These are phyloP conservation scores for Sphenopsis melanotis DNA, from an alignment of 2,797 vertebrate genomes.

Conservation along the genomic window DNA sequence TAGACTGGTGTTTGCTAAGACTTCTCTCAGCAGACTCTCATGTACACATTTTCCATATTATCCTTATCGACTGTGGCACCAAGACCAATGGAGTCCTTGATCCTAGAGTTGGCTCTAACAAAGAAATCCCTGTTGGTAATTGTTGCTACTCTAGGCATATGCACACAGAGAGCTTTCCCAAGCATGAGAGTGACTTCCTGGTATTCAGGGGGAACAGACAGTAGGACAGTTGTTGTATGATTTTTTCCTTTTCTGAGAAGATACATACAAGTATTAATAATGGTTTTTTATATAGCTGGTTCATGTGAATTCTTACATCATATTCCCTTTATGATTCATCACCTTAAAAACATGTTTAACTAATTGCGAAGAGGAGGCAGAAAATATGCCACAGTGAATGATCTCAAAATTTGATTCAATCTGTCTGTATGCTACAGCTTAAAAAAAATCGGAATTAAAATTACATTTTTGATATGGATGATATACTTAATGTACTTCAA, in stretches of 20 bases:
- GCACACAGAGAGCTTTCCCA: neutral
- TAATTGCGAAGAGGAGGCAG: neutral
- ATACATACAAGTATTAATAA: neutral
- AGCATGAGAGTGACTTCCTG: neutral
- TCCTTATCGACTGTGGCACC: neutral
- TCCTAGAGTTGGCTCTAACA: neutral
- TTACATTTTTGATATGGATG: neutral
- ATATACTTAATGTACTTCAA: neutral
- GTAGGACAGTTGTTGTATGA: neutral
- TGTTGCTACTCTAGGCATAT: neutral
- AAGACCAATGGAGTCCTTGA: neutral
- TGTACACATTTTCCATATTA: neutral
- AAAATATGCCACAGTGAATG: neutral
- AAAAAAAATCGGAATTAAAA: neutral
- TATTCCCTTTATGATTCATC: neutral
- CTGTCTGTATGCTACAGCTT: neutral
- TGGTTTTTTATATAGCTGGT: neutral
- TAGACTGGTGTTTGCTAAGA: neutral
- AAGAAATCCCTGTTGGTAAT: neutral
- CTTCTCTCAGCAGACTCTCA: neutral
- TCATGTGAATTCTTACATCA: neutral
- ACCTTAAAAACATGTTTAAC: neutral
- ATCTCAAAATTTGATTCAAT: neutral
- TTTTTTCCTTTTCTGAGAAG: neutral
- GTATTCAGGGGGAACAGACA: neutral